Percentiles rank a stretch among this genome's conserved stretches.
These are phyloP conservation scores for Nothura maculosa DNA, from an alignment of 2,797 vertebrate genomes.

Conservation along the genomic window DNA sequence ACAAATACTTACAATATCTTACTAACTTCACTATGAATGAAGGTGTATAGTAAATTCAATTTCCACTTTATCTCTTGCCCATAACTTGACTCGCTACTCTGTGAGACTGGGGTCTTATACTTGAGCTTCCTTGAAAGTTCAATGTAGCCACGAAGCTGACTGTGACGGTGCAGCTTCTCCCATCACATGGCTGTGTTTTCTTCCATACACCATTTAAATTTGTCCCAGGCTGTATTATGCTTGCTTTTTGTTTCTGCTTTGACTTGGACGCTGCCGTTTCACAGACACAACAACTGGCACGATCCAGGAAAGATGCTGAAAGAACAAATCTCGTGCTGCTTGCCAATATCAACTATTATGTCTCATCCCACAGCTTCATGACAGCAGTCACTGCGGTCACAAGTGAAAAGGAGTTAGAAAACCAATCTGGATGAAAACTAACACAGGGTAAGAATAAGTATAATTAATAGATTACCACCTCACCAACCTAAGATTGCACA, in stretches of 20 bases:
- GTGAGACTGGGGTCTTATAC: not conserved
- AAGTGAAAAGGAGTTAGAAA: not conserved
- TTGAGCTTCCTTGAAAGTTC: not conserved
- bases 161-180: not conserved
- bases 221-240: not conserved
- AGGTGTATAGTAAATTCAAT: not conserved
- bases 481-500: not conserved
- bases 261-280: not conserved
- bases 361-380: not conserved
- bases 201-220: not conserved
- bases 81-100: not conserved
- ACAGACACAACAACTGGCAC: not conserved
- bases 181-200: not conserved
- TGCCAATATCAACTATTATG: not conserved
- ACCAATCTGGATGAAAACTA: not conserved
- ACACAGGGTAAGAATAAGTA: accelerated
- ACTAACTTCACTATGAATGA: not conserved
- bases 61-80: not conserved
- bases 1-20: not conserved
- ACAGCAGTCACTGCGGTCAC: not conserved
- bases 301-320: not conserved
- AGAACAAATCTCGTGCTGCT: not conserved
- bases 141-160: not conserved
- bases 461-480: not conserved
- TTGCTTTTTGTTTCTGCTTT: not conserved